Evolutionary conservation across 2,113 vertebrate species (phyloP).

Genomic region (Oryzias melastigma): DNA sequence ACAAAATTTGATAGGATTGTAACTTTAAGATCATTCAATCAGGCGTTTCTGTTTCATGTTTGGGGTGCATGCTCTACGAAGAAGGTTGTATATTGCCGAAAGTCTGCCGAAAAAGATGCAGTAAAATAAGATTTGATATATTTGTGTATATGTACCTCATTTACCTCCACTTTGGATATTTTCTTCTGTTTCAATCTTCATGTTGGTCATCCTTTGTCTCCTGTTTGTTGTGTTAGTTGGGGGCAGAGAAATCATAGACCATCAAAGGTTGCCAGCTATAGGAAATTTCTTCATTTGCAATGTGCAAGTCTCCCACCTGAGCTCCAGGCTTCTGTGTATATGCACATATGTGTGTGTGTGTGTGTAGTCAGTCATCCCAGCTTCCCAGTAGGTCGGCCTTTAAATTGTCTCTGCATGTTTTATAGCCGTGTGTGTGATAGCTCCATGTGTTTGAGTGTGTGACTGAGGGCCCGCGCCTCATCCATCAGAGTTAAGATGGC

Average conservation of each 20-base stretch:
- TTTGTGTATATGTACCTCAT: not conserved
- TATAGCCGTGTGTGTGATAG: slow-evolving; percentile 89
- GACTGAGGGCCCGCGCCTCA: slow-evolving; percentile 78
- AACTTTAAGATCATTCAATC: no score
- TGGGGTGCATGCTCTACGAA: no score
- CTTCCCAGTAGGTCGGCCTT: slow-evolving; percentile 90
- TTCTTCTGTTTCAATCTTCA: slow-evolving; percentile 19
- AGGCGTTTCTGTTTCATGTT: no score
- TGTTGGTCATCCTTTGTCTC: slow-evolving; percentile 40
- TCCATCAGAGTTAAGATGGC: slow-evolving; percentile 93
- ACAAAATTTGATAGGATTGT: no score
- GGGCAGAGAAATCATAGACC: slow-evolving; percentile 66
- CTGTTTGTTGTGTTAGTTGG: slow-evolving; percentile 57
- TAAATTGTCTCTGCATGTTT: slow-evolving; percentile 95
- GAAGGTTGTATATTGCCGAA: no score
- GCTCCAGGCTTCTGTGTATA: slow-evolving; percentile 53
- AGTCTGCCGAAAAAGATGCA: no score
- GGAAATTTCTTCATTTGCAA: slow-evolving; percentile 75
- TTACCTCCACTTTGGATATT: slow-evolving; percentile 3
- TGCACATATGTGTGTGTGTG: slow-evolving; percentile 47
- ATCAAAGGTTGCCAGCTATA: slow-evolving; percentile 71
- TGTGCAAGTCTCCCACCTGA: slow-evolving; percentile 64
- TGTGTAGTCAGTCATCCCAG: slow-evolving; percentile 81
- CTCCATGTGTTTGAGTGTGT: slow-evolving; percentile 71
- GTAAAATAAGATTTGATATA: not conserved